These are phyloP conservation scores for Zapus hudsonius DNA, from an alignment of 2,113 vertebrate genomes.

Conservation along the genomic window DNA sequence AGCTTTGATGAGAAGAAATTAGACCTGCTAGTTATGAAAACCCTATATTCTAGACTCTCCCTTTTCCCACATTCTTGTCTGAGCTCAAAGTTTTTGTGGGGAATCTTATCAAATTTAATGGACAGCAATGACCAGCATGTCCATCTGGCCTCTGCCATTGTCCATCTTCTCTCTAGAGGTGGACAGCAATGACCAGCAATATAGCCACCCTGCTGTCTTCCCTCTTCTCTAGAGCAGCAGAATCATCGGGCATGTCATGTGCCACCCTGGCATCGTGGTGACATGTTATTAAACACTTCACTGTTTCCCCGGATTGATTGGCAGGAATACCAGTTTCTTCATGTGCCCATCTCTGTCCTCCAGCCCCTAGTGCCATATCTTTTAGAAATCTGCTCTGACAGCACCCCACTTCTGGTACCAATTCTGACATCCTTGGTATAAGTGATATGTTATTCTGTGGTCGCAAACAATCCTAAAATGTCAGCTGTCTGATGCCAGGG, in stretches of 20 bases:
- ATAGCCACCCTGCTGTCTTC: rapidly evolving
- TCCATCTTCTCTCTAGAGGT: too few relatives aligned
- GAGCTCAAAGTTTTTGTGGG: not conserved
- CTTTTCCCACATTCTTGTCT: not conserved
- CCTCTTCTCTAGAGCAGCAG: not conserved
- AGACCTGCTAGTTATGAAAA: not conserved
- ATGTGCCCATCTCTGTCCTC: rapidly evolving
- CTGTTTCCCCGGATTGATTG: rapidly evolving
- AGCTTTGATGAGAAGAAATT: not conserved
- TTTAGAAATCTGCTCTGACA: too few relatives aligned
- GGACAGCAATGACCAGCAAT: not conserved
- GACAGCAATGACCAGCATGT: too few relatives aligned
- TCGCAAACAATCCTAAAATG: not conserved
- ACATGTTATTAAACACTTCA: rapidly evolving
- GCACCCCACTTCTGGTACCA: too few relatives aligned
- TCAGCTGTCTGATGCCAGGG: not conserved
- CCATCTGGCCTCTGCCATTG: too few relatives aligned
- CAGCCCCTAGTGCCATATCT: rapidly evolving
- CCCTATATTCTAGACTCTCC: not conserved
- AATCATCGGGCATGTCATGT: not conserved
- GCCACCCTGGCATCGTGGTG: not conserved
- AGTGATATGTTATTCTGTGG: not conserved
- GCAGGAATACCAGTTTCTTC: not conserved
- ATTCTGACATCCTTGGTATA: too few relatives aligned
- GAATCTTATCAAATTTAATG: not conserved